Evolutionary conservation across 2,113 vertebrate genomes (phyloP).

Genomic region (Pangasianodon gigas): DNA sequence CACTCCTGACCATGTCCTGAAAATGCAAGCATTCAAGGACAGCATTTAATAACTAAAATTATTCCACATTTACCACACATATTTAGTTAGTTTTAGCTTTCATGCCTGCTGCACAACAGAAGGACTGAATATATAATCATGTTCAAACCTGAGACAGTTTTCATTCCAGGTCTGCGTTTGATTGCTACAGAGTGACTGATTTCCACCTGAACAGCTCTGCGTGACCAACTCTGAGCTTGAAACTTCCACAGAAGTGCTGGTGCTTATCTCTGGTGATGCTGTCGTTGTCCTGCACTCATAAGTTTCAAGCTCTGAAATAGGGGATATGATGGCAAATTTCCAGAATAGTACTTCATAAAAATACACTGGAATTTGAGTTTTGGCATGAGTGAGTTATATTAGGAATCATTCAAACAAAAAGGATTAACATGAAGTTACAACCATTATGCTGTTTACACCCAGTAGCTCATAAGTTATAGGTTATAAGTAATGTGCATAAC

Average conservation of each 20-base stretch:
- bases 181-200: constrained; percentile 26
- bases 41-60: too few relatives aligned
- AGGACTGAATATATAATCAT: background rate
- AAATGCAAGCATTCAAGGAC: background rate
- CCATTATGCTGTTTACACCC: background rate
- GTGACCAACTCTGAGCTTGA: background rate
- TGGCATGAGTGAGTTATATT: background rate
- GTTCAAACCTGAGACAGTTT: constrained; percentile 31
- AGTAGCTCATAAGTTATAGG: background rate
- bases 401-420: background rate
- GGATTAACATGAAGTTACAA: background rate
- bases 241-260: background rate
- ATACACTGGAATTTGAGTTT: background rate
- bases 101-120: background rate
- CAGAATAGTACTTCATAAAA: background rate
- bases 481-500: background rate
- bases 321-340: background rate
- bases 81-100: background rate
- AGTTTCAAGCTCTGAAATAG: constrained; percentile 12
- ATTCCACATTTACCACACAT: background rate
- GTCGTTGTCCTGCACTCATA: constrained; percentile 39
- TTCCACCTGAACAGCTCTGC: background rate
- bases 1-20: constrained; percentile 45
- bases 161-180: constrained; percentile 30
- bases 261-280: constrained; percentile 37